Evolutionary conservation across 2,888 invertebrate species (phyloP), one percentile per base, ranked within the genome.

Genomic region (Drosophila atroscutellata): DNA sequence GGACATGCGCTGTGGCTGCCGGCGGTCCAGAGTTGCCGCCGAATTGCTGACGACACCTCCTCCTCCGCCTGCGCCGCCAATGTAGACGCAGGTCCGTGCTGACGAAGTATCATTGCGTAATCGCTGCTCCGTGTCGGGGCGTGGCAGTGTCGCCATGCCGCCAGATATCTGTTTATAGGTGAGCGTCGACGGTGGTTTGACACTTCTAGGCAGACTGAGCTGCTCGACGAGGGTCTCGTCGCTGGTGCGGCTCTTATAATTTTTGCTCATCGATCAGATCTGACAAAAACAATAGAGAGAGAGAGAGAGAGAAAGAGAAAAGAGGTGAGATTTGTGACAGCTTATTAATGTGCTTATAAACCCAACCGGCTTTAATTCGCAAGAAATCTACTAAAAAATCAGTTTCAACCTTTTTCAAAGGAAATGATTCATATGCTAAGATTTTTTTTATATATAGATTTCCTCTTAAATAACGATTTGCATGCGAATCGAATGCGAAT

Each of bases 1-100:
- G 56, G 91, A 91, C 72, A 90, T 51, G 37, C 91, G 92, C 55
- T 91, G 91, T 7, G 86, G 91, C 60, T 91, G 91, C 20, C 87
- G 86, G 24, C 92, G 90, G 42, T 92, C 92, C 60, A 92, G 69
- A 3, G 92, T 92, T 7, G 83, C 83, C 5, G 84, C 81, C 2
- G 86, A 80, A 59, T 81, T 89, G 59, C 80, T 89, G 18, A 61
- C 67, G 5, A 61, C 64, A 55, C 37, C 55, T 7, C 13, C 55
- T 1, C 20, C 51, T 30, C 7, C 67, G 52, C 8, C 36, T 13
- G 42, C 72, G 6, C 81, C 80, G n/a, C 87, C 77, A 34, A 85
- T 85, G 51, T 85, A 85, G 39, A 85, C 90, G 47, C 90, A 85
- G 32, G 85, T 76, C 55, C 86, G 74, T 0, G 83, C 81, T 30